Evolutionary conservation across 2,888 invertebrate species (phyloP).

Genomic region (Chorisops tibialis): DNA sequence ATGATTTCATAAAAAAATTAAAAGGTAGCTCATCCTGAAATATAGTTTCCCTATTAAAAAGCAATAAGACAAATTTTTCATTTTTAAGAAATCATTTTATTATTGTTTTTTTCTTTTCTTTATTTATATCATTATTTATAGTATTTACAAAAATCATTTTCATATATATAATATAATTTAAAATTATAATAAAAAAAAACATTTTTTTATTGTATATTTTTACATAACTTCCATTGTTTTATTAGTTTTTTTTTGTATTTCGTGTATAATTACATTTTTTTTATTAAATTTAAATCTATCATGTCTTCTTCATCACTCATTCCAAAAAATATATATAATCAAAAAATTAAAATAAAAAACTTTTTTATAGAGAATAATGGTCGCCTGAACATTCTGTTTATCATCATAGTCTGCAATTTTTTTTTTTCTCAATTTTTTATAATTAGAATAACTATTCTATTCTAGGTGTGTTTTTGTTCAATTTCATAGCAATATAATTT

Average conservation of each 20-base stretch:
- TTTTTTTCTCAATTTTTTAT: too few species aligned
- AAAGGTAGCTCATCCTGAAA: too few species aligned
- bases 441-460: too few species aligned
- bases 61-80: too few species aligned
- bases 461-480: too few species aligned
- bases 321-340: slow-evolving; percentile 8
- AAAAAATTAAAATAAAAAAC: too few species aligned
- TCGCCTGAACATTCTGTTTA: too few species aligned
- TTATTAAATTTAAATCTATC: neutral
- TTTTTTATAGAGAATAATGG: too few species aligned
- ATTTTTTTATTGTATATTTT: slow-evolving; percentile 7
- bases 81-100: neutral
- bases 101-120: slow-evolving; percentile 9
- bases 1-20: too few species aligned
- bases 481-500: too few species aligned
- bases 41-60: too few species aligned
- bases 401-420: too few species aligned
- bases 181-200: slow-evolving; percentile 5
- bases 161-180: slow-evolving; percentile 17
- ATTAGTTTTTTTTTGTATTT: neutral
- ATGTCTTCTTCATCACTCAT: slow-evolving; percentile 19
- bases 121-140: slow-evolving; percentile 14
- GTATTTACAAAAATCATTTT: slow-evolving; percentile 19
- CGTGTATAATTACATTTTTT: neutral
- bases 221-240: slow-evolving; percentile 12